These are phyloP conservation scores for Myiozetetes cayanensis DNA, from an alignment of 2,113 vertebrate species.

Conservation along the genomic window DNA sequence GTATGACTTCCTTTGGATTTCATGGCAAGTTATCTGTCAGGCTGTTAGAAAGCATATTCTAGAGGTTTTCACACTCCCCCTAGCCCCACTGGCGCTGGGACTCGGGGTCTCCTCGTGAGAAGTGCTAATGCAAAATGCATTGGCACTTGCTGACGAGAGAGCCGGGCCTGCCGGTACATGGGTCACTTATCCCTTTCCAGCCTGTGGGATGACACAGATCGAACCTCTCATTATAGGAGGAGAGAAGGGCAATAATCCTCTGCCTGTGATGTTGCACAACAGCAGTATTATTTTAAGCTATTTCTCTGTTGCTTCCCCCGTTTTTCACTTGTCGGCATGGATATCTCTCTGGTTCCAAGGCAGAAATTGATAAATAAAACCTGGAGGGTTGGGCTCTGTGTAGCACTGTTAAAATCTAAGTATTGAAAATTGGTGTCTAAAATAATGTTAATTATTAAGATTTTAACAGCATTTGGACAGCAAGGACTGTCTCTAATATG, in stretches of 20 bases:
- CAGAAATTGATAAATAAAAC: background rate
- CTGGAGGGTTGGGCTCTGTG: background rate
- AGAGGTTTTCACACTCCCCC: conserved; percentile 32
- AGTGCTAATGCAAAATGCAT: conserved; percentile 69
- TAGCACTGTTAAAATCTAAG: background rate
- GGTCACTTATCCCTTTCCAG: background rate
- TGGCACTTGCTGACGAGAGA: conserved; percentile 4
- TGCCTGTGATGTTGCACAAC: background rate
- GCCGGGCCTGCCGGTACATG: background rate
- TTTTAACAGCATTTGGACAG: background rate
- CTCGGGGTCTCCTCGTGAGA: background rate
- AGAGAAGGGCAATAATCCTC: background rate
- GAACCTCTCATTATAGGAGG: background rate
- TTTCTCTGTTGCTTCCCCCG: background rate
- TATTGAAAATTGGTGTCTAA: background rate
- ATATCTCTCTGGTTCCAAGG: background rate
- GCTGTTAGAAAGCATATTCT: conserved; percentile 12
- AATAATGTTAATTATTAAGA: background rate
- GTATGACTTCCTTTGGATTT: background rate
- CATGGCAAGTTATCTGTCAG: background rate
- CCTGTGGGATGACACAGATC: background rate
- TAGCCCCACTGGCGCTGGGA: background rate
- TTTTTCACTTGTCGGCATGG: background rate
- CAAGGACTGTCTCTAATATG: background rate
- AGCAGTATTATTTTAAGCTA: background rate